Evolutionary conservation across 2,888 invertebrate genomes (phyloP), one percentile per base, ranked within the genome.

Genomic region (Hirtodrosophila trivittata): DNA sequence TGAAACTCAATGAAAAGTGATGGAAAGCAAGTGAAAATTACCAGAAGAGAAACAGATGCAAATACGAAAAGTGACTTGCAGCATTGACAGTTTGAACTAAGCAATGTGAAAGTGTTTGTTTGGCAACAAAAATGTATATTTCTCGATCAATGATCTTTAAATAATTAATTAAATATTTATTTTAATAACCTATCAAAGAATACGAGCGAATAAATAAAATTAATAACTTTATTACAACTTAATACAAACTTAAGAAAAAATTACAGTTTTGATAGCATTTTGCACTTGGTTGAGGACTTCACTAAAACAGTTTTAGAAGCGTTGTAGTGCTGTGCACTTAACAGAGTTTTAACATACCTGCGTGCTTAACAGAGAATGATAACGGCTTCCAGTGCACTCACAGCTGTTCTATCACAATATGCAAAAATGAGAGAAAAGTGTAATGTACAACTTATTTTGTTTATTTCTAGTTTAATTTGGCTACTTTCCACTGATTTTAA

Each of bases 11-110:
- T 41, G 42, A 7, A 47, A 49, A 46, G 43, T 49, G 50, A 51
- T 41, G 32, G 38, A 72, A 65, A 54, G 16, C 52, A 28, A 49
- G 63, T 59, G 46, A 75, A 83, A 83, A 83, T 46, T 14, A 37
- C 13, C 14, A 9, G 4, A 45, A 56, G 45, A 58, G 18, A 57
- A 80, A 67, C 83, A 80, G 75, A 77, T 80, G 80, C 65, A 60
- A 46, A 49, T 16, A 28, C 2, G 8, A 59, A 52, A 47, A 46
- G 32, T 38, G n/a, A n/a, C 46, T 25, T 25, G 52, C 62, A 42
- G 43, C 69, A 30, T 1, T 8, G 10, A 45, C 52, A 64, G 77
- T 71, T 77, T 67, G n/a, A 46, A 1, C 0, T 46, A 16, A 55
- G 33, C 37, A 49, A 50, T 38, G 14, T 5, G 13, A 9, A 28